Percentiles rank a stretch among this genome's conserved stretches.
Evolutionary conservation across 2,888 invertebrate species (phyloP).

Genomic region (Lepidocyrtoides sp.): DNA sequence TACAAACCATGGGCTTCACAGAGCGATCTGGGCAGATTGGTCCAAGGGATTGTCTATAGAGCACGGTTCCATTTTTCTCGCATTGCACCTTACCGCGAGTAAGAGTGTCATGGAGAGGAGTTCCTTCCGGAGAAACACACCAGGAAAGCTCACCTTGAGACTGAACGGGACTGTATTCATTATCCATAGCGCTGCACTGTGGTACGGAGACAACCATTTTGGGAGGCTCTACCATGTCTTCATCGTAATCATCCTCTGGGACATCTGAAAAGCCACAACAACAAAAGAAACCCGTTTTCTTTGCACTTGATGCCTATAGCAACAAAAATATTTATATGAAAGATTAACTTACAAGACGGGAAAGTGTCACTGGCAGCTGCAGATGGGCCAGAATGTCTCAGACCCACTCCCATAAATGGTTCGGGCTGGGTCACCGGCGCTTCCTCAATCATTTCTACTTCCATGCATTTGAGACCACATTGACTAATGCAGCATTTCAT

Average conservation of each 20-base stretch:
- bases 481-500: constrained; percentile 85
- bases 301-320: no score
- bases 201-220: constrained; percentile 86
- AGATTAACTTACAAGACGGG: constrained; percentile 60
- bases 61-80: constrained; percentile 86
- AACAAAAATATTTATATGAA: neutral
- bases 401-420: constrained; percentile 51
- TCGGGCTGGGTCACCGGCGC: neutral
- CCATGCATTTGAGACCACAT: constrained; percentile 85
- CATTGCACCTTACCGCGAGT: constrained; percentile 92
- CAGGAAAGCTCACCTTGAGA: constrained; percentile 87
- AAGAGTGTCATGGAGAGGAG: constrained; percentile 93
- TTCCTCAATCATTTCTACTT: constrained; percentile 69
- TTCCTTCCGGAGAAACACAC: constrained; percentile 93
- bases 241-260: constrained; percentile 74
- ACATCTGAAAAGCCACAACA: constrained; percentile 40
- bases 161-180: constrained; percentile 86
- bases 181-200: constrained; percentile 85
- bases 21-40: constrained; percentile 85
- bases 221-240: constrained; percentile 69
- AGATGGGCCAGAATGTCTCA: constrained; percentile 31
- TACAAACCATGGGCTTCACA: constrained; percentile 86
- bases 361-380: constrained; percentile 53
- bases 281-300: no score
- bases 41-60: constrained; percentile 84